Conservation (phyloP, 2,113 vertebrate species). For the Heterotis niloticus region DNA sequence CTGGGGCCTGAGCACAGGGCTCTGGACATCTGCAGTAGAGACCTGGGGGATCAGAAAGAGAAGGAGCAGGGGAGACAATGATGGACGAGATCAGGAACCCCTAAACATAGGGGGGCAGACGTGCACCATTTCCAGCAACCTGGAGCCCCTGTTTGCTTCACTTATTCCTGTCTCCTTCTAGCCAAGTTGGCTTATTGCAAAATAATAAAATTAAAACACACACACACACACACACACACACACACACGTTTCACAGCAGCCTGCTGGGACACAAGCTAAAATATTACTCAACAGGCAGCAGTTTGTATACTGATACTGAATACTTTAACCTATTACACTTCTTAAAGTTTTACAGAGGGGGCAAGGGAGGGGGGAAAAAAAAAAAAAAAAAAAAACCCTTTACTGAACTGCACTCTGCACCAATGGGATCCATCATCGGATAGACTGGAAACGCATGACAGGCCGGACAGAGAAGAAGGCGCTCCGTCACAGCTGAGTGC, state of each 20-base stretch:
- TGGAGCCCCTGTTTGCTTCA: neutral
- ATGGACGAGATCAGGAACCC: too few species aligned
- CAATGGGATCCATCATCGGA: neutral
- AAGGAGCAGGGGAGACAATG: neutral
- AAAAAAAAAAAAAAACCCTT: too few species aligned
- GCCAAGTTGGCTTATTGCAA: neutral
- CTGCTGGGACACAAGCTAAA: too few species aligned
- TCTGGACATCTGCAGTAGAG: constrained; percentile 51
- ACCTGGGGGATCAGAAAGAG: constrained; percentile 46
- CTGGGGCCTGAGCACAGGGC: constrained; percentile 45
- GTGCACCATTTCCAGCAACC: too few species aligned
- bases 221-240: neutral
- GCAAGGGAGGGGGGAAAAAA: too few species aligned
- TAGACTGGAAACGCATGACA: neutral
- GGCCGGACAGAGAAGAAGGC: neutral
- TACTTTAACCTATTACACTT: too few species aligned
- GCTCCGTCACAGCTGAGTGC: neutral
- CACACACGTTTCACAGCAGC: neutral
- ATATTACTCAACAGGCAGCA: too few species aligned
- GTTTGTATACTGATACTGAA: too few species aligned
- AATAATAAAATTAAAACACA: neutral
- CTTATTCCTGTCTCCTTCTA: neutral
- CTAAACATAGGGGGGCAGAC: too few species aligned
- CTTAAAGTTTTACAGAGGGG: too few species aligned
- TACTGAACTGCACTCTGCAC: too few species aligned